Base-by-base conservation (phyloP, 2,888 invertebrate species). In the Rambutsinella grinnellia region DNA sequence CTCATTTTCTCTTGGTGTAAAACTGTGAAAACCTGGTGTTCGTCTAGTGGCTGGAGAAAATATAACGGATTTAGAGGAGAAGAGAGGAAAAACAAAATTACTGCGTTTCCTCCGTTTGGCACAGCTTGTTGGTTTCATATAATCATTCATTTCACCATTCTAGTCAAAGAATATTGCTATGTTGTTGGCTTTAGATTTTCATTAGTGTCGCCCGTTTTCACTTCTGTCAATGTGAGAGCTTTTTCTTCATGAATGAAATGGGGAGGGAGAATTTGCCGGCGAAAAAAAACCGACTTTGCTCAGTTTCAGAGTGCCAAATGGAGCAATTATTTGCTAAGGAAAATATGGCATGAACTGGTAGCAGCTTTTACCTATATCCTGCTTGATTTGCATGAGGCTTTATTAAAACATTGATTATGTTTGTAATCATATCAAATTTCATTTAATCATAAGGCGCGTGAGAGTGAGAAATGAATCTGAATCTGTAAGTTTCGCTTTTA, bases 381-480 rank as follows among this genome's bases (percentile, higher is more conserved):
- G n/a, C n/a, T n/a, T n/a, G n/a, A n/a, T n/a, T n/a, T n/a, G n/a
- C n/a, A n/a, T n/a, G n/a, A n/a, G n/a, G n/a, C n/a, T n/a, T n/a
- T n/a, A n/a, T n/a, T n/a, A n/a, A n/a, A n/a, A n/a, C 49, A 17
- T 49, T 49, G 5, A 13, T 49, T 49, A 5, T 17, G 19, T 49
- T 3, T n/a, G 15, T 49, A 17, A 49, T 49, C 19, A 60, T 46
- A 60, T 36, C 60, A 17, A 6, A 60, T 57, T 57, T 57, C 57
- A 57, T 5, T 8, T n/a, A 63, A 19, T 15, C 5, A 51, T 19
- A 15, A 54, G 56, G 54, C 27, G 66, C 15, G 46, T 36, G 51
- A 28, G 23, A 69, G 66, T 19, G 46, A 54, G 51, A 28, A 36
- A 69, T 69, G 60, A 69, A 60, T 69, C 57, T 51, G 26, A 24